Evolutionary conservation across 2,113 vertebrate species (phyloP), one percentile per base, ranked within the genome.

Genomic region (Lontra canadensis): DNA sequence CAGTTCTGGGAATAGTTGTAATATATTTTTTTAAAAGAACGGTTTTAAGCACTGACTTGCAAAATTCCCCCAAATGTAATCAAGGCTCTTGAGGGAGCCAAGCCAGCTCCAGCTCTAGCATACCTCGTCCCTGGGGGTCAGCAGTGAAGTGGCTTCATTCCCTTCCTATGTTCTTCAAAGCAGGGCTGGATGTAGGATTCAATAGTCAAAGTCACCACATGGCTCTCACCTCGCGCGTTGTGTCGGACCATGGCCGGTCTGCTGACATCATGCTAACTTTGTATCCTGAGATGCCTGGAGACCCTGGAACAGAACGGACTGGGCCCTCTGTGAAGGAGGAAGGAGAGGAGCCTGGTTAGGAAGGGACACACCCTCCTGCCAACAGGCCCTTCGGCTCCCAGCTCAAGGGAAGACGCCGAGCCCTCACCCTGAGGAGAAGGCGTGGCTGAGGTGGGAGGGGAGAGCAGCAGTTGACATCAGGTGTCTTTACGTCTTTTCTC

Each of bases 11-110:
- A 47, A 25, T 79, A 61, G 69, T 88, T 92, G 11, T 34, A 88
- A 39, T 69, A 26, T 6, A 29, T 55, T 59, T 78, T 65, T 65
- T 4, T 61, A 0, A 39, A 55, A 67, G 23, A 73, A 44, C 65
- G 6, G 7, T 89, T 88, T 84, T 47, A 86, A 83, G 55, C 71
- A 86, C 7, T 61, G 63, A 36, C 65, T 97, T 91, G 25, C 15
- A 74, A 82, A 79, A 42, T 78, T 85, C 21, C 18, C 76, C 31
- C 14, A 39, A 59, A 39, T 65, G 18, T 26, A 49, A 55, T 39
- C 47, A 5, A 12, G 23, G 25, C 61, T 55, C 23, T 47, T 5
- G 0, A 29, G 0, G 13, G 79, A 88, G 21, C 81, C 31, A 8
- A 26, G 18, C 15, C 76, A 29, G 34, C 26, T 57, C 15, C 44